Conservation (phyloP, 2,888 invertebrate species). For the Lithophane socia region DNA sequence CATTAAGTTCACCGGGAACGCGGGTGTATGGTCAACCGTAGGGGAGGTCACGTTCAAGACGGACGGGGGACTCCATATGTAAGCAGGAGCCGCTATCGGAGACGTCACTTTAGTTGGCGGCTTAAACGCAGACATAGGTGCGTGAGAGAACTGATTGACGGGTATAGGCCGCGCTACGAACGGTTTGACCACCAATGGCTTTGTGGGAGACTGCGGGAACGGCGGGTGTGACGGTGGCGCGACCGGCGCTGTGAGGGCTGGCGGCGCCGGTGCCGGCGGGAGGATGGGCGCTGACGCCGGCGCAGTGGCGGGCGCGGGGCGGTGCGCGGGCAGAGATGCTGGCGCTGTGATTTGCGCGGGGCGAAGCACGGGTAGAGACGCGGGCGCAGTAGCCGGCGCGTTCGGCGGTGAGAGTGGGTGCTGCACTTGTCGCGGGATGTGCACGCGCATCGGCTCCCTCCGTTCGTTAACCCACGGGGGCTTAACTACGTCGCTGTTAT, state of each 20-base stretch:
- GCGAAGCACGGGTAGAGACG: constrained; percentile 39
- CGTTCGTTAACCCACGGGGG: constrained; percentile 86
- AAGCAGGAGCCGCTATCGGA: constrained; percentile 79
- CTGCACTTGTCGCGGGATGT: constrained; percentile 64
- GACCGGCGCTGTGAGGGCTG: constrained; percentile 36
- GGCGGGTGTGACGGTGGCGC: constrained; percentile 64
- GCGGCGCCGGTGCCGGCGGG: constrained; percentile 36
- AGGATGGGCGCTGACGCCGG: constrained; percentile 27
- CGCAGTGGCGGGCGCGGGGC: constrained; percentile 36
- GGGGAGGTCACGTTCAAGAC: constrained; percentile 77
- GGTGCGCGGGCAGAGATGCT: constrained; percentile 29
- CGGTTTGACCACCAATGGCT: constrained; percentile 80
- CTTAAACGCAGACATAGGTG: constrained; percentile 94
- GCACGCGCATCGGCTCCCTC: constrained; percentile 72
- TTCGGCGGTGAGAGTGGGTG: constrained; percentile 52
- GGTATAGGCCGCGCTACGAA: constrained; percentile 91
- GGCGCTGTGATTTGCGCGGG: constrained; percentile 44
- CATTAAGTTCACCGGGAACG: constrained; percentile 69
- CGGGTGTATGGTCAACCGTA: constrained; percentile 71
- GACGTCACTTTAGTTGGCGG: constrained; percentile 89
- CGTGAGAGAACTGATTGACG: constrained; percentile 94
- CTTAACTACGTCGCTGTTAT: constrained; percentile 80
- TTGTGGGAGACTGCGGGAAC: constrained; percentile 78
- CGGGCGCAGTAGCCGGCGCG: constrained; percentile 37
- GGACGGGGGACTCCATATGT: constrained; percentile 87